Conservation (phyloP, 2,888 invertebrate genomes). For the Melanargia galathea region DNA sequence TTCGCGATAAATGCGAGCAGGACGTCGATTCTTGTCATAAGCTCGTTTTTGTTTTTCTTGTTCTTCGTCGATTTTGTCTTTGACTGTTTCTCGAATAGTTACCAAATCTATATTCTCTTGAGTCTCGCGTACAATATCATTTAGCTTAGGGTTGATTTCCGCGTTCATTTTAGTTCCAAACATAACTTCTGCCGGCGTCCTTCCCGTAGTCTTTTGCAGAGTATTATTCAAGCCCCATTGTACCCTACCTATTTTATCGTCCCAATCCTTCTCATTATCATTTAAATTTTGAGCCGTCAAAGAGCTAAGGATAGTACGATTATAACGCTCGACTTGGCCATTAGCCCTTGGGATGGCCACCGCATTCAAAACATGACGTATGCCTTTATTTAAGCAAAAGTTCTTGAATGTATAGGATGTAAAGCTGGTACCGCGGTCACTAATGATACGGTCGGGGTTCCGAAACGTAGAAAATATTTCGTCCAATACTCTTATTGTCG, state of each 20-base stretch:
- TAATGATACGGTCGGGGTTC: constrained; percentile 30
- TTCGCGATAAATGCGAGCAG: background rate
- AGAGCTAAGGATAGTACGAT: constrained; percentile 34
- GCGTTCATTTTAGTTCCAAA: constrained; percentile 36
- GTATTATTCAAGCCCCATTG: constrained; percentile 49
- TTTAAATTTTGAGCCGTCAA: constrained; percentile 43
- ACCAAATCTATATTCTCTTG: background rate
- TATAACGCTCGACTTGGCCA: constrained; percentile 30
- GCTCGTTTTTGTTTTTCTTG: constrained; percentile 3
- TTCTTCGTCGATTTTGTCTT: background rate
- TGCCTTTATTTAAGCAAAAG: constrained; percentile 19
- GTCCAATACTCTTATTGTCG: constrained; percentile 18
- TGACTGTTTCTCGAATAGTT: background rate
- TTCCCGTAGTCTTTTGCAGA: constrained; percentile 42
- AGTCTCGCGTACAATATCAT: background rate
- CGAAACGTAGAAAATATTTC: constrained; percentile 33
- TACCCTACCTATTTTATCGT: constrained; percentile 46
- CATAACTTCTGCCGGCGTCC: constrained; percentile 39
- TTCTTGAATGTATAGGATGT: constrained; percentile 27
- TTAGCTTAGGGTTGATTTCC: constrained; percentile 22
- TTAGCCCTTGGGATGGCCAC: constrained; percentile 39
- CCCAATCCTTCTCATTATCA: constrained; percentile 51
- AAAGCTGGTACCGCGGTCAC: constrained; percentile 37
- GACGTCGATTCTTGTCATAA: background rate
- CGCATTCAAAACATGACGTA: constrained; percentile 39